phyloP scores from a whole-genome alignment of 2,888 invertebrate genomes.

The Drosophila picticornis region DNA sequence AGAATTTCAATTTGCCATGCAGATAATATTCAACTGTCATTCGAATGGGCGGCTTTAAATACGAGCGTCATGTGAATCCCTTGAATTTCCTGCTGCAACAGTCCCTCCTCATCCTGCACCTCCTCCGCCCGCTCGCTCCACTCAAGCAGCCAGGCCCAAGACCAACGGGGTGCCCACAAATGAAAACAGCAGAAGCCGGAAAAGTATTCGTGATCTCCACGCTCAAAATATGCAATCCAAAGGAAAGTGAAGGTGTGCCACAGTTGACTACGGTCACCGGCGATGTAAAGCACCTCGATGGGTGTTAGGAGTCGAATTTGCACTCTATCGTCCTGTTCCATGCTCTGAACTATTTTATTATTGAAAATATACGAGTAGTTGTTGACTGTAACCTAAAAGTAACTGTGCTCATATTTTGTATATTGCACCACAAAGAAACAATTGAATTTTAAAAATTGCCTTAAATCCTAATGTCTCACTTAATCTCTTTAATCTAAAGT shows the following conservation, averaged over 20 bases:
- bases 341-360: background rate
- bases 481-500: background rate
- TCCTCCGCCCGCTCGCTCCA: background rate
- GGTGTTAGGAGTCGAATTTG: background rate
- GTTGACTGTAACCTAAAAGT: constrained; percentile 6
- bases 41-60: constrained; percentile 49
- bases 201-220: constrained; percentile 43
- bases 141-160: background rate
- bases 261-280: constrained; percentile 27
- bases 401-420: background rate
- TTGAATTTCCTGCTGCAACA: background rate
- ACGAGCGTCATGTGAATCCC: constrained; percentile 51
- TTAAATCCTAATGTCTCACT: background rate
- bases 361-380: constrained; percentile 2
- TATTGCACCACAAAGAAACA: background rate
- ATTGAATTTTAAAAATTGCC: background rate
- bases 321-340: background rate
- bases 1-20: constrained; percentile 56
- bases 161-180: constrained; percentile 3
- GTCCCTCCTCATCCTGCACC: background rate
- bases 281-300: constrained; percentile 30
- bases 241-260: constrained; percentile 29
- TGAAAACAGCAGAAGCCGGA: constrained; percentile 52
- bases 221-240: constrained; percentile 55
- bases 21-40: constrained; percentile 13